A percentile compares a stretch with the other conserved stretches of the same genome.
phyloP scores from a whole-genome alignment of 1,140 invertebrate species.

The Lamellibrachia luymesi region DNA sequence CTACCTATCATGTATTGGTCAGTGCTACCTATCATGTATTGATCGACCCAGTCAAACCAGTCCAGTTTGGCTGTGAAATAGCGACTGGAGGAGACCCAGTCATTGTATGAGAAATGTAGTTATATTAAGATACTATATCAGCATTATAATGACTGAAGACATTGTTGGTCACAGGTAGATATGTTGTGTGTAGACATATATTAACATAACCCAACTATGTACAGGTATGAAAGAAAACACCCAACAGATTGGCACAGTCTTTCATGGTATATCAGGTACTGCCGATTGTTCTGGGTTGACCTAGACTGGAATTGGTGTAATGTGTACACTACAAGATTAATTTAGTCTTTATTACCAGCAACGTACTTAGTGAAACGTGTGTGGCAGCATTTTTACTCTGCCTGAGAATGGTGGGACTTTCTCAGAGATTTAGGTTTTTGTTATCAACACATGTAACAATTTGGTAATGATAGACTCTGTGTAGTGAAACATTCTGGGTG shows the following conservation, averaged over 20 bases:
- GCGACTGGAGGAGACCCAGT: not conserved
- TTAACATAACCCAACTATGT: not conserved
- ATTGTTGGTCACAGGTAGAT: not conserved
- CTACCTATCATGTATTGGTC: not conserved
- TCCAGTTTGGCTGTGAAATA: not conserved
- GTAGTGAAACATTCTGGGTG: not conserved
- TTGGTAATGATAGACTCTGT: not conserved
- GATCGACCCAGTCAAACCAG: not conserved
- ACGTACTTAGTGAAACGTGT: not conserved
- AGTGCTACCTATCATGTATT: not conserved
- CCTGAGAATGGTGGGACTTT: not conserved
- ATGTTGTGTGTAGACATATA: not conserved
- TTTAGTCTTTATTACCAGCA: not conserved
- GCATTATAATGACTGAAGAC: not conserved
- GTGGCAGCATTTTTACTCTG: not conserved
- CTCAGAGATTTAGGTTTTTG: not conserved
- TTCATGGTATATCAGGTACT: not conserved
- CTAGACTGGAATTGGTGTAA: not conserved
- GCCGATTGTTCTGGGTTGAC: not conserved
- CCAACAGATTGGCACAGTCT: not conserved
- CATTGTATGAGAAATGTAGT: not conserved
- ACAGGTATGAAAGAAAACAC: not conserved
- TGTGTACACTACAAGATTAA: not conserved
- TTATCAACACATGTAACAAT: not conserved
- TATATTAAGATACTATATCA: too few species aligned